phyloP scores from a whole-genome alignment of 2,113 vertebrate genomes.

The Takifugu flavidus region DNA sequence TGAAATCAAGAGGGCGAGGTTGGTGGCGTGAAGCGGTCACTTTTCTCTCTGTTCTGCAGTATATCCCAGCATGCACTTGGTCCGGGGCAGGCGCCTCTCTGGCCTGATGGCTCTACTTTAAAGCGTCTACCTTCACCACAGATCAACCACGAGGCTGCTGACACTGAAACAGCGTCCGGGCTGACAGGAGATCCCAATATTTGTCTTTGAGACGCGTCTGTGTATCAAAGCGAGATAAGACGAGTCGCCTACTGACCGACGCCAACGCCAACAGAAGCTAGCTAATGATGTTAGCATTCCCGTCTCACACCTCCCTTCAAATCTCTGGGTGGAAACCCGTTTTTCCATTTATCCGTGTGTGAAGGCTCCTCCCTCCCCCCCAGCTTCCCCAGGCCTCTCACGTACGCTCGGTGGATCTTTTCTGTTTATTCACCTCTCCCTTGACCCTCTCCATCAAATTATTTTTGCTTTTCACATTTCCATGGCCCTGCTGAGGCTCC shows the following conservation, averaged over 20 bases:
- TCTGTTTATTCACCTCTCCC: slow-evolving; percentile 1
- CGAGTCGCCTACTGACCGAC: slow-evolving; percentile 4
- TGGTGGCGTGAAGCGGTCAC: too few species aligned
- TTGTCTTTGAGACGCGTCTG: too few species aligned
- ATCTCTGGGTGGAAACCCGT: slow-evolving; percentile 18
- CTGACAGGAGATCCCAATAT: too few species aligned
- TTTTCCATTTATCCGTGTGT: slow-evolving; percentile 20
- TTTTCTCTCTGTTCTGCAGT: too few species aligned
- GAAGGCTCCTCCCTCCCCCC: slow-evolving; percentile 23
- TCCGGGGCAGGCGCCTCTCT: not conserved
- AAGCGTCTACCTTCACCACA: slow-evolving; percentile 24
- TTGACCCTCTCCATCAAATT: not conserved
- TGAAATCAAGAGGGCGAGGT: too few species aligned
- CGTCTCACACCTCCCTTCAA: slow-evolving; percentile 35
- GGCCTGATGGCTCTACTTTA: slow-evolving; percentile 5
- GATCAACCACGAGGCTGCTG: slow-evolving; percentile 1
- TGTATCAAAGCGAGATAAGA: too few species aligned
- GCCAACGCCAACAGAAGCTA: slow-evolving; percentile 1
- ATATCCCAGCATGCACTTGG: slow-evolving; percentile 2
- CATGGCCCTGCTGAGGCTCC: slow-evolving; percentile 22
- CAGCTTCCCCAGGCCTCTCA: slow-evolving; percentile 14
- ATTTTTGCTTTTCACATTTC: slow-evolving; percentile 17
- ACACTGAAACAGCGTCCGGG: too few species aligned
- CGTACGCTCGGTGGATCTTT: not conserved
- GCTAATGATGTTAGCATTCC: slow-evolving; percentile 4